A percentile compares a stretch with the other conserved stretches of the same genome.
Conservation (phyloP, 2,888 invertebrate genomes). For the Coleophora flavipennella region DNA sequence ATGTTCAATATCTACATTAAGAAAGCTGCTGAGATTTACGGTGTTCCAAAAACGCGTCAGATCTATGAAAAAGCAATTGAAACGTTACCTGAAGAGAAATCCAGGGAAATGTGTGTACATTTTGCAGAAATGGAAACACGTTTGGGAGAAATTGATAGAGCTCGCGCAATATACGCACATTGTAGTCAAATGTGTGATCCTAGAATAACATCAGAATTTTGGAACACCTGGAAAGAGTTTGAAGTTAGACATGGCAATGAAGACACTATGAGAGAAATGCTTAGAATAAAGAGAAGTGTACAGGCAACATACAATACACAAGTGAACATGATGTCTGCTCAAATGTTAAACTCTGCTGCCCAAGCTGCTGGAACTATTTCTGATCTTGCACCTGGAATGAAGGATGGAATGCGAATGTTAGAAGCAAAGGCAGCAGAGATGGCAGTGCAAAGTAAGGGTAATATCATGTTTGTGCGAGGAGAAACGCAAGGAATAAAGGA, state of each 20-base stretch:
- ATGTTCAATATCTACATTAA: slow-evolving; percentile 99
- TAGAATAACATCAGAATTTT: slow-evolving; percentile 93
- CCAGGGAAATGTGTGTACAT: slow-evolving; percentile 95
- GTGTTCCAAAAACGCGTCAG: slow-evolving; percentile 95
- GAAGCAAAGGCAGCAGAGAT: slow-evolving; percentile 88
- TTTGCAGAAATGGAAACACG: slow-evolving; percentile 99
- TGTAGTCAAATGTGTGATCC: slow-evolving; percentile 99
- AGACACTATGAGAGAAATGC: slow-evolving; percentile 99
- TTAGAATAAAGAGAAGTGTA: slow-evolving; percentile 96
- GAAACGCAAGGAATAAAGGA: slow-evolving; percentile 84
- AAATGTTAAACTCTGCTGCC: slow-evolving; percentile 88
- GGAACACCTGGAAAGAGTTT: slow-evolving; percentile 99
- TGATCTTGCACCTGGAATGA: slow-evolving; percentile 81
- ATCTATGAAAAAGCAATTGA: slow-evolving; percentile 99
- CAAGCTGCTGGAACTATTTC: slow-evolving; percentile 78
- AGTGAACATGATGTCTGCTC: slow-evolving; percentile 99
- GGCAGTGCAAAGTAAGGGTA: slow-evolving; percentile 69
- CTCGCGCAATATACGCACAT: slow-evolving; percentile 96
- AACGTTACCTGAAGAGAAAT: slow-evolving; percentile 88
- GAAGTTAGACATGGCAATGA: slow-evolving; percentile 99
- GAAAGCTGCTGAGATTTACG: slow-evolving; percentile 98
- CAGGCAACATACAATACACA: slow-evolving; percentile 99
- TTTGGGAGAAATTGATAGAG: slow-evolving; percentile 97
- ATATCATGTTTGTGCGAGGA: slow-evolving; percentile 90
- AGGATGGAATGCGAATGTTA: slow-evolving; percentile 90